A percentile compares a stretch with the other conserved stretches of the same genome.
Evolutionary conservation across 2,113 vertebrate genomes (phyloP).

Genomic region (Aphyosemion australe): DNA sequence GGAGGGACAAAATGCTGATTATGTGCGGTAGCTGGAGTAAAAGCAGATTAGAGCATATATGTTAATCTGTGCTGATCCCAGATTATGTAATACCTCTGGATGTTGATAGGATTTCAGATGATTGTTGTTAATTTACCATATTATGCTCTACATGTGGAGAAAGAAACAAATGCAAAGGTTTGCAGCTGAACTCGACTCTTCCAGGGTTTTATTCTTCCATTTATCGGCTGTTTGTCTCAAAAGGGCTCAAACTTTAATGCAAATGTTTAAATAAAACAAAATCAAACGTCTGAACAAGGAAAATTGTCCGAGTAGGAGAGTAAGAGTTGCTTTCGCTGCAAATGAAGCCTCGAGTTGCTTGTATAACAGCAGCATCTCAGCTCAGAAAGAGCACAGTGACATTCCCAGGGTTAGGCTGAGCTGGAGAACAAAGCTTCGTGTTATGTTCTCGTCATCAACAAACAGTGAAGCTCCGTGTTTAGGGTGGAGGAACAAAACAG

Average conservation of each 20-base stretch:
- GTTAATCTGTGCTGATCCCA: constrained; percentile 33
- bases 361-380: not conserved
- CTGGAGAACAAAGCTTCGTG: too few relatives aligned
- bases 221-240: not conserved
- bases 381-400: not conserved
- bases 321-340: too few relatives aligned
- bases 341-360: not conserved
- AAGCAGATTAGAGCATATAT: constrained; percentile 39
- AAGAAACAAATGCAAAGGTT: constrained; percentile 1
- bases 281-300: not conserved
- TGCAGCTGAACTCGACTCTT: not conserved
- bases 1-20: too few relatives aligned
- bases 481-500: not conserved
- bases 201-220: not conserved
- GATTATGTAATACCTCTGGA: constrained; percentile 26
- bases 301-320: not conserved
- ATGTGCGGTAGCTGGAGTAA: constrained; percentile 7
- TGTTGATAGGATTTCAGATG: constrained; percentile 34
- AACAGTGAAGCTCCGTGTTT: not conserved
- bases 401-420: constrained; percentile 5
- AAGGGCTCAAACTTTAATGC: not conserved
- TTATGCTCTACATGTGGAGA: not conserved
- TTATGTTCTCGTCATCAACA: not conserved
- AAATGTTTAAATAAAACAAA: not conserved
- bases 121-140: constrained; percentile 34